phyloP scores from a whole-genome alignment of 2,888 invertebrate genomes.

The Cryptosula pallasiana region DNA sequence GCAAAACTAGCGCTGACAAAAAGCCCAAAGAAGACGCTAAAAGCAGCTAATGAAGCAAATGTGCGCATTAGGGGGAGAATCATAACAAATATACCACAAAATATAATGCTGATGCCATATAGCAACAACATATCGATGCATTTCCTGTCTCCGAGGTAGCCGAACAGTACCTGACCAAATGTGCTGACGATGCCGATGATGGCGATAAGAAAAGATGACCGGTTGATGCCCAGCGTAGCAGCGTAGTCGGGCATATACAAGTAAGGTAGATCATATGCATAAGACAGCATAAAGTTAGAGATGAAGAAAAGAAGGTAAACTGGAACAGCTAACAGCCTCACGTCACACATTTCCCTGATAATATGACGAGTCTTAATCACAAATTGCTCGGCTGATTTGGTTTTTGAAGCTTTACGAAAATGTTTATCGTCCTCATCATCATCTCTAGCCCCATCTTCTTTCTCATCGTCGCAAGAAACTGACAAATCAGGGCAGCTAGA shows the following conservation, averaged over 20 bases:
- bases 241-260: conserved; percentile 85
- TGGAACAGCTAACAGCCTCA: conserved; percentile 38
- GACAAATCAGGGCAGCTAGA: background rate
- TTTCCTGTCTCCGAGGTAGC: conserved; percentile 79
- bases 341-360: conserved; percentile 40
- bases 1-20: conserved; percentile 88
- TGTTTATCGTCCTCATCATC: background rate
- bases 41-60: conserved; percentile 35
- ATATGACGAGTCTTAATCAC: background rate
- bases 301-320: conserved; percentile 62
- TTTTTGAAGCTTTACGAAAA: background rate
- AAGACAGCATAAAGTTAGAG: conserved; percentile 81
- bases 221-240: conserved; percentile 57
- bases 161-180: conserved; percentile 67
- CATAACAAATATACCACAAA: conserved; percentile 52
- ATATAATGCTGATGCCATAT: conserved; percentile 69
- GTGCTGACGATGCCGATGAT: conserved; percentile 74
- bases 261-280: conserved; percentile 87
- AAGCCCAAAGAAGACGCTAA: conserved; percentile 65
- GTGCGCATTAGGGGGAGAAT: conserved; percentile 38
- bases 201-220: conserved; percentile 69
- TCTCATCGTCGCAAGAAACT: background rate
- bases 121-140: conserved; percentile 74
- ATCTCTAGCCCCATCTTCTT: background rate
- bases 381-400: background rate